Percentiles rank a stretch among this genome's conserved stretches.
Conservation (phyloP, 2,888 invertebrate genomes). For the Amphipoea oculea region DNA sequence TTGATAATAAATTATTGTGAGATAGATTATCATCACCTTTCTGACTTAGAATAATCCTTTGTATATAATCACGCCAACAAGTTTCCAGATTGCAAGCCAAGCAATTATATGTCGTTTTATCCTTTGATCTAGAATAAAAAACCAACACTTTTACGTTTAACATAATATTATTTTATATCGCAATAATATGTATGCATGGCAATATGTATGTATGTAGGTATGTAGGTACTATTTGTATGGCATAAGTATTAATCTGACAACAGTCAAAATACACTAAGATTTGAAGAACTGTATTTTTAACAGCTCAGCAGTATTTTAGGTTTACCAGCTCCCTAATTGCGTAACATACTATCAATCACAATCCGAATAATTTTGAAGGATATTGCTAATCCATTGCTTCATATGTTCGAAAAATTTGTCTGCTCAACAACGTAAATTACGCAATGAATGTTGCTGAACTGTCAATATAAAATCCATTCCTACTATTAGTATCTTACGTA, state of each 20-base stretch:
- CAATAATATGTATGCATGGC: too few species aligned
- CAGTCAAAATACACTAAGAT: background rate
- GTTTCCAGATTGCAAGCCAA: background rate
- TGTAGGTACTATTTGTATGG: background rate
- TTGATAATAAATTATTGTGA: conserved; percentile 20
- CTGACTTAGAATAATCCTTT: background rate
- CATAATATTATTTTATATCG: background rate
- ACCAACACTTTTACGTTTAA: background rate
- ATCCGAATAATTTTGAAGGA: too few species aligned
- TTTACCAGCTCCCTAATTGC: too few species aligned
- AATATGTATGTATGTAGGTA: background rate
- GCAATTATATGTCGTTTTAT: too few species aligned
- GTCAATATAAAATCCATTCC: background rate
- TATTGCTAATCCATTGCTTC: too few species aligned
- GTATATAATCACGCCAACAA: background rate
- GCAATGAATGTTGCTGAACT: too few species aligned
- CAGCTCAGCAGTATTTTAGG: background rate
- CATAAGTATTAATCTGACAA: background rate
- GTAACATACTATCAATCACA: too few species aligned
- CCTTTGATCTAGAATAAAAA: background rate
- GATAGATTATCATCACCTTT: conserved; percentile 11
- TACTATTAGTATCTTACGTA: too few species aligned
- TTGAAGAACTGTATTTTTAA: background rate
- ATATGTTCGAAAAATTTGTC: too few species aligned
- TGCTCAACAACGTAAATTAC: too few species aligned